Evolutionary conservation across 2,888 invertebrate species (phyloP).

Genomic region (Stramonita haemastoma): DNA sequence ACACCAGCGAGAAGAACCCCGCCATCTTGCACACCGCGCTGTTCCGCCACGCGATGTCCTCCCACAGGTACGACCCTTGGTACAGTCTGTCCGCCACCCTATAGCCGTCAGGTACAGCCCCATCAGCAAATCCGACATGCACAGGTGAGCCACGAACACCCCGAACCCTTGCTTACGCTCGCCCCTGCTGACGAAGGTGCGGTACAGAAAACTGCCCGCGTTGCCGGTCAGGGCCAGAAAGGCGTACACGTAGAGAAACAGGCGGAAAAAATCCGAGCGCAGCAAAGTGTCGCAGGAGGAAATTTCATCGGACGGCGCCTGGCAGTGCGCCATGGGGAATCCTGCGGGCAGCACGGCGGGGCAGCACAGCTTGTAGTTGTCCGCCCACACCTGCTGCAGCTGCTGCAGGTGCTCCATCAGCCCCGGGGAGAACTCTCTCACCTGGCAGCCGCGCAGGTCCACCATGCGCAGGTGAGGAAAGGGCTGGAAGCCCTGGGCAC

Average conservation of each 20-base stretch:
- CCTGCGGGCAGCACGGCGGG: constrained; percentile 17
- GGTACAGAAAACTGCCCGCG: constrained; percentile 26
- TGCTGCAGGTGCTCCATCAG: background rate
- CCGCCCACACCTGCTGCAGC: constrained; percentile 12
- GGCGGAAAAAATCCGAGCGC: constrained; percentile 16
- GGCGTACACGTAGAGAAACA: constrained; percentile 15
- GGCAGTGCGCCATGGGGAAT: background rate
- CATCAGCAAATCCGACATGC: constrained; percentile 30
- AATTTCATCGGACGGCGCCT: background rate
- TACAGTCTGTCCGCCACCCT: constrained; percentile 25
- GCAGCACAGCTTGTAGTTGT: constrained; percentile 38
- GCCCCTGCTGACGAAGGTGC: background rate
- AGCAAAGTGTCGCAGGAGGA: constrained; percentile 36
- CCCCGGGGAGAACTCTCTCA: background rate
- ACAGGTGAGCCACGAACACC: constrained; percentile 24
- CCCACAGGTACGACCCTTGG: constrained; percentile 53
- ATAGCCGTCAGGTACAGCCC: constrained; percentile 27
- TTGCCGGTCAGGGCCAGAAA: background rate
- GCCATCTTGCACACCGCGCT: constrained; percentile 57
- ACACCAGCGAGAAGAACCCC: constrained; percentile 68
- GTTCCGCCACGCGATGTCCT: constrained; percentile 56
- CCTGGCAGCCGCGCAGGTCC: constrained; percentile 16
- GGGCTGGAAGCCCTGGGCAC: constrained; percentile 21
- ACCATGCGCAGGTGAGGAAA: background rate
- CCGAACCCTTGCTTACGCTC: background rate